Percentiles rank a stretch among this genome's conserved stretches.
Conservation (phyloP, 2,888 invertebrate genomes). For the Brachyptera risi region DNA sequence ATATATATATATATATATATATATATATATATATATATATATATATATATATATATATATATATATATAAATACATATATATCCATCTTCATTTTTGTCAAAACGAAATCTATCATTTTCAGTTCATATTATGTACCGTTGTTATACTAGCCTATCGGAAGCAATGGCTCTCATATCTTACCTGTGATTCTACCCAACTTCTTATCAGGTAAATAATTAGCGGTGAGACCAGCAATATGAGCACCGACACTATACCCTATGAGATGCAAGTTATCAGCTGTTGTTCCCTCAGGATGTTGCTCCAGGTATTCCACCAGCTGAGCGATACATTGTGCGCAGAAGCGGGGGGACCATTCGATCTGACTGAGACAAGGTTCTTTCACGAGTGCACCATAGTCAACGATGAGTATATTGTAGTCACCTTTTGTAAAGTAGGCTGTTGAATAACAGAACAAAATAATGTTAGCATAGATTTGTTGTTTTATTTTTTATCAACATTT, state of each 20-base stretch:
- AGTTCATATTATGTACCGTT: too few relatives aligned
- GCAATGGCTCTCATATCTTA: slow-evolving; percentile 37
- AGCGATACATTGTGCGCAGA: slow-evolving; percentile 66
- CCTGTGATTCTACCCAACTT: slow-evolving; percentile 82
- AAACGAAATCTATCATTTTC: too few relatives aligned
- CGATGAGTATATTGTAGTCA: slow-evolving; percentile 80
- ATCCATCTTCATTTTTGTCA: too few relatives aligned
- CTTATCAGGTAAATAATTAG: slow-evolving; percentile 68
- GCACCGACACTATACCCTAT: slow-evolving; percentile 86
- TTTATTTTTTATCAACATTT: too few relatives aligned
- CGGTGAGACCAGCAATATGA: slow-evolving; percentile 77
- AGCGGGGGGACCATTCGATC: slow-evolving; percentile 51
- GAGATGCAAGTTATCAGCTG: slow-evolving; percentile 70
- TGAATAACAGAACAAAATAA: slow-evolving; percentile 29
- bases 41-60: too few relatives aligned
- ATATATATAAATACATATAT: too few relatives aligned
- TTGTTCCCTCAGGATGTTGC: slow-evolving; percentile 70
- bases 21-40: too few relatives aligned
- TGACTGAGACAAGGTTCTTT: slow-evolving; percentile 80
- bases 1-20: too few relatives aligned
- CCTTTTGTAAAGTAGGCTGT: slow-evolving; percentile 74
- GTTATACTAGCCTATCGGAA: too few relatives aligned
- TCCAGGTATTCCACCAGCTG: slow-evolving; percentile 75
- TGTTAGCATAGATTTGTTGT: too few relatives aligned
- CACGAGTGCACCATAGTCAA: slow-evolving; percentile 76